Evolutionary conservation across 2,888 invertebrate species (phyloP).

Genomic region (Tachina fera): DNA sequence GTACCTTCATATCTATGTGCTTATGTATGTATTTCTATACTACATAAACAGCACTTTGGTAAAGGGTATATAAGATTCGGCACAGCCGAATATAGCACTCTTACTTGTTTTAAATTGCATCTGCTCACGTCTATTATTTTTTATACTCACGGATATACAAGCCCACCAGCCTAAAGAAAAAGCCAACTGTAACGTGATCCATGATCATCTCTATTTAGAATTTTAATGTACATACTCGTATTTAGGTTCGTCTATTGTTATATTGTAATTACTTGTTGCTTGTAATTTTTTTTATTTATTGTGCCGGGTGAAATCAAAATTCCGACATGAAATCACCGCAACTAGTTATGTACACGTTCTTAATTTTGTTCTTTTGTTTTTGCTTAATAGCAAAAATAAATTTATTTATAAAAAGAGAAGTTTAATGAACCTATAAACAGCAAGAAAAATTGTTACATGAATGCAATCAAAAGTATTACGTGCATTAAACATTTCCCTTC

Average conservation of each 20-base stretch:
- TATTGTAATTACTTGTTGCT: conserved; percentile 37
- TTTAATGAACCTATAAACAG: conserved; percentile 45
- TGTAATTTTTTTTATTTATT: conserved; percentile 13
- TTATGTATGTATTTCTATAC: too few species aligned
- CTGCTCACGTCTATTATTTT: too few species aligned
- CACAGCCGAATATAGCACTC: too few species aligned
- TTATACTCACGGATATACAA: too few species aligned
- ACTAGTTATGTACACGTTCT: conserved; percentile 11
- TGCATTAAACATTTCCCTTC: conserved; percentile 24
- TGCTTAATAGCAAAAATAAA: conserved; percentile 15
- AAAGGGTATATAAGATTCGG: too few species aligned
- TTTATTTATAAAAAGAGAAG: conserved; percentile 43
- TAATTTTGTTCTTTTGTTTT: background rate
- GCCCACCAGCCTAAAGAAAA: background rate
- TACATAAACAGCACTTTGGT: too few species aligned
- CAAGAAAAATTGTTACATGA: conserved; percentile 31
- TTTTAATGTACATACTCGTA: conserved; percentile 9
- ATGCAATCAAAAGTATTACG: conserved; percentile 31
- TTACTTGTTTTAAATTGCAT: too few species aligned
- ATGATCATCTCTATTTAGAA: background rate
- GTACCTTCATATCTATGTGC: too few species aligned
- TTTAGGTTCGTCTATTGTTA: background rate
- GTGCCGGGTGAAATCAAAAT: conserved; percentile 49
- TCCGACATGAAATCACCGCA: conserved; percentile 54
- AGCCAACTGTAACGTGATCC: background rate